A percentile compares a stretch with the other conserved stretches of the same genome.
Conservation (phyloP, 2,113 vertebrate species). For the Phoxinus phoxinus region DNA sequence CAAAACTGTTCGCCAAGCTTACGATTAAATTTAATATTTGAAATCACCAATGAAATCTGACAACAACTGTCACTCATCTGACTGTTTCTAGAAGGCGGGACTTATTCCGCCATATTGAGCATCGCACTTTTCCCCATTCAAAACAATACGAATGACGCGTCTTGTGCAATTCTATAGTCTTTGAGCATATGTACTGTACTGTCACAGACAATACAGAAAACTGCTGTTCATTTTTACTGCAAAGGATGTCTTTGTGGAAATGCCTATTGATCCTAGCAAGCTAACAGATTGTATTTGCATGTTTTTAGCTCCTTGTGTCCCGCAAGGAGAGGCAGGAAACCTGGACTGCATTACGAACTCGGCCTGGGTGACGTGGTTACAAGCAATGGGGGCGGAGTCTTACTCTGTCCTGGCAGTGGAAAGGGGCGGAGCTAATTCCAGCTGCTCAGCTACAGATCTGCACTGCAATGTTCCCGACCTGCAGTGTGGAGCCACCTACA, state of each 20-base stretch:
- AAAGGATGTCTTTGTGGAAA: neutral
- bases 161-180: too few relatives aligned
- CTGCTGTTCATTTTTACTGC: neutral
- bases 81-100: too few relatives aligned
- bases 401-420: slow-evolving; percentile 68
- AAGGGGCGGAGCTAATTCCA: slow-evolving; percentile 57
- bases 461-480: slow-evolving; percentile 70
- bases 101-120: too few relatives aligned
- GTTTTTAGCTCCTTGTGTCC: slow-evolving; percentile 74
- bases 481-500: slow-evolving; percentile 73
- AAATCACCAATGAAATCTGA: too few relatives aligned
- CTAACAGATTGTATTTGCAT: slow-evolving; percentile 24
- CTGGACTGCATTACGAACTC: slow-evolving; percentile 76
- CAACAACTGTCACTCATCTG: too few relatives aligned
- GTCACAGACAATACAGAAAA: neutral
- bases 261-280: neutral
- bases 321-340: slow-evolving; percentile 54
- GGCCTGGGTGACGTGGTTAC: slow-evolving; percentile 71
- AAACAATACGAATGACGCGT: too few relatives aligned
- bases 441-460: slow-evolving; percentile 57
- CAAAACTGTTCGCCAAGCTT: too few relatives aligned
- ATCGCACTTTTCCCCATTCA: too few relatives aligned
- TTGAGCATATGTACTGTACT: neutral
- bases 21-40: too few relatives aligned
- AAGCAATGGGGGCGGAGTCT: slow-evolving; percentile 54